Evolutionary conservation across 2,113 vertebrate species (phyloP), one percentile per base, ranked within the genome.

Genomic region (Lepus americanus): DNA sequence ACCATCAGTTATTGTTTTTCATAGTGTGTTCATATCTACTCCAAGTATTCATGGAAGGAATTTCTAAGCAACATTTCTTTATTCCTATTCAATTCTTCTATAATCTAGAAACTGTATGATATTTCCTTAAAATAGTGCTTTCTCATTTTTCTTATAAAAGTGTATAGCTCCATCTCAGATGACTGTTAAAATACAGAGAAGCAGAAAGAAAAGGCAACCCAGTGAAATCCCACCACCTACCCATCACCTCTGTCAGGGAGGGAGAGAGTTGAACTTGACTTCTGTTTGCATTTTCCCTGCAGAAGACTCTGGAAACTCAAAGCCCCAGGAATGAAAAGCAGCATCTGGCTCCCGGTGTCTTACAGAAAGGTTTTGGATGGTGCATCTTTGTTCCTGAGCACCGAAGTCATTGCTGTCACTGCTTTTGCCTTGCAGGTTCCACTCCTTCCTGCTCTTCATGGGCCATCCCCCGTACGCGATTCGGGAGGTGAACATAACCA

Each of bases 391-490:
- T 81, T 79, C 29, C 31, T 66, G 78, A 55, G 51, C 78, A 17
- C 33, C 36, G 73, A 88, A n/a, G 67, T 69, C 31, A 11, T 80
- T 63, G 51, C 13, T 29, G 16, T 93, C 78, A 23, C 77, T 95
- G 33, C 2, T 79, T 39, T 97, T 64, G 76, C 92, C 92, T 96
- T 97, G 33, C 98, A 99, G 99, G 97, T 99, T 99, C 97, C 99
- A 99, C 77, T 99, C 99, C 27, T 99, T 99, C 97, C 98, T 99
- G 94, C 98, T 99, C 97, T 99, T 99, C 97, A 98, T 99, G 99
- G 99, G 99, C 74, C 99, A 99, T 78, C 99, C 99, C 3, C 97
- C 99, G 0, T 99, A 99, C 0, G 98, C 99, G 0, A 99, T 99
- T 77, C 99, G 99, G 85, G 99, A 99, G 69, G 99, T 99, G 97